Evolutionary conservation across 1,140 invertebrate species (phyloP).

Genomic region (Lethrus apterus): DNA sequence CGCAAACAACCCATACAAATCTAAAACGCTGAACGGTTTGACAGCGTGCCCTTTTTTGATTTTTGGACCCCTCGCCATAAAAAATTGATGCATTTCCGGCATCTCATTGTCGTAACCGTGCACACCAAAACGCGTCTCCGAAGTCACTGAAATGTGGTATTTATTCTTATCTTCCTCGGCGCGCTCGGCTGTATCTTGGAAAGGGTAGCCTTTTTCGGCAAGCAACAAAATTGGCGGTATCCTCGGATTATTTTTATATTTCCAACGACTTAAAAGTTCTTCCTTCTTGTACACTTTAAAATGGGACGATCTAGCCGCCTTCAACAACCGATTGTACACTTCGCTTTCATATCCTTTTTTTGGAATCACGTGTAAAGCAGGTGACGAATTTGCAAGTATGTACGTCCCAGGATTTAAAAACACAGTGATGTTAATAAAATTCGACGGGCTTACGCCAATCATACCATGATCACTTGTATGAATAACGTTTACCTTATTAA

Average conservation of each 20-base stretch:
- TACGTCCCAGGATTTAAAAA: slow-evolving; percentile 48
- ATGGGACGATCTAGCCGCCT: slow-evolving; percentile 36
- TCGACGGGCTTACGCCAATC: slow-evolving; percentile 44
- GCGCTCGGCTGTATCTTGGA: slow-evolving; percentile 44
- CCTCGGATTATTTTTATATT: slow-evolving; percentile 52
- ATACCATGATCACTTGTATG: slow-evolving; percentile 73
- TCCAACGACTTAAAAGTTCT: slow-evolving; percentile 50
- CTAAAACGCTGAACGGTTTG: slow-evolving; percentile 54
- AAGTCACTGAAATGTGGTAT: slow-evolving; percentile 47
- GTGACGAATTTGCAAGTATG: slow-evolving; percentile 40
- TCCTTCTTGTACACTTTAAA: slow-evolving; percentile 52
- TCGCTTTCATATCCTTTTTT: slow-evolving; percentile 43
- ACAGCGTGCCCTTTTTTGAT: slow-evolving; percentile 48
- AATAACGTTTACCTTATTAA: slow-evolving; percentile 58
- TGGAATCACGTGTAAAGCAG: slow-evolving; percentile 49
- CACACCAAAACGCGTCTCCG: slow-evolving; percentile 49
- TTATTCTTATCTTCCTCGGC: slow-evolving; percentile 43
- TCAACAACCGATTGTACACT: slow-evolving; percentile 48
- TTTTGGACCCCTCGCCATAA: slow-evolving; percentile 59
- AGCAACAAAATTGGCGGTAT: slow-evolving; percentile 52
- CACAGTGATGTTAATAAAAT: slow-evolving; percentile 53
- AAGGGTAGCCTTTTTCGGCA: slow-evolving; percentile 51
- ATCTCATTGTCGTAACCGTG: slow-evolving; percentile 60
- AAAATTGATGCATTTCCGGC: slow-evolving; percentile 57
- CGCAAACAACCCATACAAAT: slow-evolving; percentile 62